Evolutionary conservation across 2,113 vertebrate genomes (phyloP), one percentile per base, ranked within the genome.

Genomic region (Halichoerus grypus): DNA sequence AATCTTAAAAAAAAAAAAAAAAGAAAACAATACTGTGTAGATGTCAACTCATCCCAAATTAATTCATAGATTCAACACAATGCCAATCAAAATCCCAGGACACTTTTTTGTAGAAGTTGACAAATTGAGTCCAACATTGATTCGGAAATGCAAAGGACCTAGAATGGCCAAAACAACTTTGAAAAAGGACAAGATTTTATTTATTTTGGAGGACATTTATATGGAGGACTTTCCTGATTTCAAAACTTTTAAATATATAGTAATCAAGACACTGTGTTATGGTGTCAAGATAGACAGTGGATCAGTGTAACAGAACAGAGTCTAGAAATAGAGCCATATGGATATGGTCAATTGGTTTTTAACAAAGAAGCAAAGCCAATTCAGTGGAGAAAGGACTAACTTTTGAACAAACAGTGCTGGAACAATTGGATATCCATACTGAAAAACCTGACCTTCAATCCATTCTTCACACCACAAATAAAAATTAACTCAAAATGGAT

Each of bases 121-220:
- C 21, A 55, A 81, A 76, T 0, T 39, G 55, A 81, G 53, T 86
- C 74, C 46, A 84, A 79, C 92, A 83, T 90, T 77, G 76, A 91
- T 79, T 82, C 77, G 76, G 51, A 95, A 88, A 88, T 26, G 39
- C 16, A 19, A 83, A 90, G 4, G 61, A 71, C n/a, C 53, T 81
- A 74, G 55, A 81, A 87, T 5, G 13, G 36, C 82, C 33, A 67
- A 59, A 79, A 92, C 89, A 87, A 59, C 16, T 76, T 87, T 69
- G 49, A 87, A 86, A 97, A 95, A 91, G 22, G 77, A 81, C n/a
- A 79, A 63, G 28, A n/a, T 36, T 36, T 36, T 36, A 36, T 36
- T 36, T 36, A 36, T 36, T 36, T 36, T 36, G 36, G 36, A 36
- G 36, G 36, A 36, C 36, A 36, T 36, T 36, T 36, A 36, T 36